Evolutionary conservation across 2,113 vertebrate species (phyloP).

Genomic region (Nycticryphes semicollaris): DNA sequence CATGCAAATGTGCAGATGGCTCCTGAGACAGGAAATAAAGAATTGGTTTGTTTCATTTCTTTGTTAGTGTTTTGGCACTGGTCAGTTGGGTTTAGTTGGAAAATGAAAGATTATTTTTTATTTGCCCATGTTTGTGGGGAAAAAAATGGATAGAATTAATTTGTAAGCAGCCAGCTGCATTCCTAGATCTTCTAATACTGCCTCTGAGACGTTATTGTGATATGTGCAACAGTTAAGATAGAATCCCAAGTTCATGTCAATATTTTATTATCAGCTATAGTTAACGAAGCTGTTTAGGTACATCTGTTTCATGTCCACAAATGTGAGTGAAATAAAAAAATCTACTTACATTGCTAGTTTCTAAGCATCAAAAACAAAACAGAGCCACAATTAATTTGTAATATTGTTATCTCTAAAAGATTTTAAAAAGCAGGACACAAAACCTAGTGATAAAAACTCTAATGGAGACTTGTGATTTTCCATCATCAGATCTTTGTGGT

Average conservation of each 20-base stretch:
- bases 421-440: background rate
- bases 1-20: constrained; percentile 30
- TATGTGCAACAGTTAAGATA: background rate
- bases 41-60: background rate
- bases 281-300: constrained; percentile 44
- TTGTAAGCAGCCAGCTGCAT: background rate
- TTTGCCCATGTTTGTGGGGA: background rate
- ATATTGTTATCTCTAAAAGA: background rate
- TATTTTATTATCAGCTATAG: constrained; percentile 17
- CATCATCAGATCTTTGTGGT: background rate
- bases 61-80: constrained; percentile 23
- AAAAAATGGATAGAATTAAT: background rate
- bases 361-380: background rate
- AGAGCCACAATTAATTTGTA: background rate
- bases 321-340: background rate
- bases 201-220: constrained; percentile 9
- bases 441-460: background rate
- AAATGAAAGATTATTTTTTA: constrained; percentile 27
- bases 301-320: constrained; percentile 37
- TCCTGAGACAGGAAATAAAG: constrained; percentile 26
- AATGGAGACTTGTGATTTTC: background rate
- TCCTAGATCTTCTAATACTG: background rate
- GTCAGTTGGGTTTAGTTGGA: background rate
- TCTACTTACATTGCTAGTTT: background rate
- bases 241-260: constrained; percentile 21